Percentiles rank a stretch among this genome's conserved stretches.
Evolutionary conservation across 2,888 invertebrate species (phyloP).

Genomic region (Stomorhina lunata): DNA sequence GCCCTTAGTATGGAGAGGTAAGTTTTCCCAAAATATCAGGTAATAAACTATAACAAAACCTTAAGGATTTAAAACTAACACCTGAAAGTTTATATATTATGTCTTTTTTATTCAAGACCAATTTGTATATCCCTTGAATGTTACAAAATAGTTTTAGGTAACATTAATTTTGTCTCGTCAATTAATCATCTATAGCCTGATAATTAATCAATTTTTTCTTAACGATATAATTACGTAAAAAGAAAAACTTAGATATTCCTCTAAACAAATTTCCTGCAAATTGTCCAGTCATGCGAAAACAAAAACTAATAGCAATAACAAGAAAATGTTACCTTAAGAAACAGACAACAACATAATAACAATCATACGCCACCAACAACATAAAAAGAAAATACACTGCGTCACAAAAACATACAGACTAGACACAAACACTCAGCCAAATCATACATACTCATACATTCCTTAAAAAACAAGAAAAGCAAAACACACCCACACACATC

Average conservation of each 20-base stretch:
- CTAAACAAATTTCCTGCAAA: neutral
- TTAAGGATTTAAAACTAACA: neutral
- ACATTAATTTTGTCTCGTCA: no score
- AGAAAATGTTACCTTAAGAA: neutral
- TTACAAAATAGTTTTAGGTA: no score
- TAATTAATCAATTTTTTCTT: neutral
- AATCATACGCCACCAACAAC: constrained; percentile 31
- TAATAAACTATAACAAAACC: neutral
- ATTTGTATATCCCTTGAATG: no score
- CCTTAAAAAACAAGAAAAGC: neutral
- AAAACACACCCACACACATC: constrained; percentile 8
- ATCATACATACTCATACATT: neutral
- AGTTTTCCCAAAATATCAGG: constrained; percentile 47
- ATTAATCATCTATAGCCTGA: no score
- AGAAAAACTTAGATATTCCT: neutral
- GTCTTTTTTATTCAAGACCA: no score
- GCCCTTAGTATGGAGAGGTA: constrained; percentile 70
- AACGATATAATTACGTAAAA: constrained; percentile 17
- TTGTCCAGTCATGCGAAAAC: neutral
- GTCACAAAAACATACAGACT: no score
- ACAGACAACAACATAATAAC: neutral
- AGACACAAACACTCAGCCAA: no score
- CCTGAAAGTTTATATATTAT: no score
- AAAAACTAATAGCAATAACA: neutral
- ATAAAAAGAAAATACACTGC: no score